Conservation (phyloP, 2,888 invertebrate genomes). For the Phaonia tiefii region DNA sequence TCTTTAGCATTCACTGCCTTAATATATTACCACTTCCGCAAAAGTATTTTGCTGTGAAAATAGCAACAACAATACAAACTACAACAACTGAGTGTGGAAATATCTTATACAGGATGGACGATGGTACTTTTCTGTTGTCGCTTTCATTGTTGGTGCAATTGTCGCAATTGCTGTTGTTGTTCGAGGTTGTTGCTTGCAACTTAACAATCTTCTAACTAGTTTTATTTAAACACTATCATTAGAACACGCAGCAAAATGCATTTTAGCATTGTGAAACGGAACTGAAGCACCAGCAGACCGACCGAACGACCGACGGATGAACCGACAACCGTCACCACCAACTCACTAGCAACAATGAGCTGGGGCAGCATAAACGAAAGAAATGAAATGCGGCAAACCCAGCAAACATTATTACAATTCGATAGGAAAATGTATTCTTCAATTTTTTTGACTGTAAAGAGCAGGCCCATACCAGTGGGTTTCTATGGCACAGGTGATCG, state of each 20-base stretch:
- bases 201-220: constrained; percentile 63
- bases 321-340: background rate
- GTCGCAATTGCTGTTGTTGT: constrained; percentile 1
- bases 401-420: background rate
- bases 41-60: constrained; percentile 47
- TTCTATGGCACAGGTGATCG: too few relatives aligned
- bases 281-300: too few relatives aligned
- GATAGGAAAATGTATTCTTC: too few relatives aligned
- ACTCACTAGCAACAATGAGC: background rate
- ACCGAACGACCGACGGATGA: too few relatives aligned
- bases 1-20: background rate
- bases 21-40: constrained; percentile 52
- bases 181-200: constrained; percentile 39
- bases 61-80: background rate
- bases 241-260: constrained; percentile 41
- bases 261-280: constrained; percentile 1
- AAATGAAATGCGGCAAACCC: background rate
- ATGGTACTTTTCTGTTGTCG: constrained; percentile 40
- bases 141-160: constrained; percentile 8
- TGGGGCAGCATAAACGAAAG: background rate
- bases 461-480: too few relatives aligned
- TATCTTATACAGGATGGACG: constrained; percentile 5
- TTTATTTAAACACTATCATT: constrained; percentile 60
- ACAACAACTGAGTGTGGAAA: background rate
- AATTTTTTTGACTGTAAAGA: too few relatives aligned